Conservation (phyloP, 2,888 invertebrate genomes). For the Amphipoea lucens region DNA sequence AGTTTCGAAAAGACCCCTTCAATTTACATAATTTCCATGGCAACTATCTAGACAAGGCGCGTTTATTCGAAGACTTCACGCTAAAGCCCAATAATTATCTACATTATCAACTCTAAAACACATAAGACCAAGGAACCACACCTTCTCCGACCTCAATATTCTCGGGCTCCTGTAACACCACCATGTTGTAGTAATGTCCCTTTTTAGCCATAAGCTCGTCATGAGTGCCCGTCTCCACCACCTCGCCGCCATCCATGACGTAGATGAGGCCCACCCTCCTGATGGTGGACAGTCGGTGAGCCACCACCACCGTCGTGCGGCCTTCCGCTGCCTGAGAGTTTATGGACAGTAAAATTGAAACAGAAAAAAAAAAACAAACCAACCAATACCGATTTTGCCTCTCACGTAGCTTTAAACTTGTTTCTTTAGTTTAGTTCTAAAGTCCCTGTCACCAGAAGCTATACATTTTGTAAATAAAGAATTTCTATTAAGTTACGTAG, state of each 20-base stretch:
- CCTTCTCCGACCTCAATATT: slow-evolving; percentile 59
- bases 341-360: not conserved
- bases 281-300: slow-evolving; percentile 94
- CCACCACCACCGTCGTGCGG: slow-evolving; percentile 94
- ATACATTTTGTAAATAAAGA: too few relatives aligned
- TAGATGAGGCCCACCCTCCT: slow-evolving; percentile 89
- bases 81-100: slow-evolving; percentile 6
- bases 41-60: too few relatives aligned
- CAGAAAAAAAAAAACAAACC: not conserved
- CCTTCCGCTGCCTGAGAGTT: slow-evolving; percentile 91
- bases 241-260: slow-evolving; percentile 90
- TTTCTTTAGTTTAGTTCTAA: not conserved
- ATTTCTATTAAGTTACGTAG: too few relatives aligned
- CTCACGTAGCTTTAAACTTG: not conserved
- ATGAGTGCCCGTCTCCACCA: slow-evolving; percentile 92
- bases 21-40: not conserved
- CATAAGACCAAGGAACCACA: slow-evolving; percentile 39
- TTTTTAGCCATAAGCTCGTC: slow-evolving; percentile 90
- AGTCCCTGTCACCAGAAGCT: too few relatives aligned
- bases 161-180: slow-evolving; percentile 88
- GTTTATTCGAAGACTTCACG: not conserved
- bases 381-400: not conserved
- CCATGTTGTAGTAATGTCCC: slow-evolving; percentile 91
- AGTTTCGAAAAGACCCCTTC: not conserved
- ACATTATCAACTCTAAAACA: not conserved